phyloP scores from a whole-genome alignment of 2,797 vertebrate genomes.

The Poecilia picta region DNA sequence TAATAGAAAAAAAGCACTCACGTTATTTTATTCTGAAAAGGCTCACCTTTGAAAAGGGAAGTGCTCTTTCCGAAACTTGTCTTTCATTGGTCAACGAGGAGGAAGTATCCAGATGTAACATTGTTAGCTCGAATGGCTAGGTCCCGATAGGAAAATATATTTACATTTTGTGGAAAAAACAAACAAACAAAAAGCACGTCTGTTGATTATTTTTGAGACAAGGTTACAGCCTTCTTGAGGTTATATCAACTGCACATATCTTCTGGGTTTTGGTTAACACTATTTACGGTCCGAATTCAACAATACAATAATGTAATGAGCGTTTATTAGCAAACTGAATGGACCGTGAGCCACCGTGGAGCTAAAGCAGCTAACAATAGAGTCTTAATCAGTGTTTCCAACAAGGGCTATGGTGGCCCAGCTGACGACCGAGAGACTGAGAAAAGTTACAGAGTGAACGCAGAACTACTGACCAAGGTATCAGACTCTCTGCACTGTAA shows the following conservation, averaged over 20 bases:
- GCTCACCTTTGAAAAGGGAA: neutral
- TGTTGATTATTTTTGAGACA: neutral
- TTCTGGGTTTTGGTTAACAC: neutral
- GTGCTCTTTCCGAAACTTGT: neutral
- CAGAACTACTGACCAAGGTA: neutral
- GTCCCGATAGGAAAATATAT: neutral
- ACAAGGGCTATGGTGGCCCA: neutral
- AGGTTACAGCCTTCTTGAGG: neutral
- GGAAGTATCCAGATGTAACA: neutral
- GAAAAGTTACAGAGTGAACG: neutral
- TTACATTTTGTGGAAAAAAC: neutral
- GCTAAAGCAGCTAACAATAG: neutral
- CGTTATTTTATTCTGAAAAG: slow-evolving; percentile 1
- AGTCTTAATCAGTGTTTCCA: neutral
- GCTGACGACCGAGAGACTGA: neutral
- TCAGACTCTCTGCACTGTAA: neutral
- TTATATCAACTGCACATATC: neutral
- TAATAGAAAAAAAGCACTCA: too few species aligned
- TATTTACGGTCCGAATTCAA: neutral
- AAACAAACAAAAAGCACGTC: neutral
- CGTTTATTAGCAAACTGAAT: neutral
- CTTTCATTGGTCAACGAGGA: neutral
- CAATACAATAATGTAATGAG: neutral
- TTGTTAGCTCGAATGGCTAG: neutral
- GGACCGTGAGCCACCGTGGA: neutral